Base-by-base conservation (phyloP, 2,888 invertebrate species). In the Dicyrtoma fusca region DNA sequence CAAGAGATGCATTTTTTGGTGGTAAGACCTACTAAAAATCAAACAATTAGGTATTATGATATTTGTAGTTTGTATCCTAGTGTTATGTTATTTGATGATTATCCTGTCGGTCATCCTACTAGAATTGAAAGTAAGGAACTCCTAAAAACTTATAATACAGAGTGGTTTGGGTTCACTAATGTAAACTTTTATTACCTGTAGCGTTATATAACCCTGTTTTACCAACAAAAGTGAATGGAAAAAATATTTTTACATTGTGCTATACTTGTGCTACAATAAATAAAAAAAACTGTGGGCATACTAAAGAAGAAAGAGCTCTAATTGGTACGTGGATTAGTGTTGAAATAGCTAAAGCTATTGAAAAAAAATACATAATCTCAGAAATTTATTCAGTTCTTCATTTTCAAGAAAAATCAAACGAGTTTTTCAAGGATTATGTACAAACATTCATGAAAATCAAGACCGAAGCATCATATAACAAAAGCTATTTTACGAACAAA, bases 121-220 rank as follows among this genome's bases (percentile, higher is more conserved):
- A n/a, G n/a, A n/a, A n/a, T n/a, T n/a, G n/a, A n/a, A n/a, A n/a
- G n/a, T n/a, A n/a, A n/a, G n/a, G n/a, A n/a, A n/a, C n/a, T n/a
- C n/a, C n/a, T n/a, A n/a, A 19, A 51, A 51, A 51, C 51, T 5
- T 51, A 51, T 51, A 11, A 51, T 51, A 6, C 5, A 6, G 10
- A 51, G n/a, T 51, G 51, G 51, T 51, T 51, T 51, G 51, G 51
- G 3, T 51, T 51, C 19, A 19, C 10, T n/a, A 51, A 51, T 51
- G 51, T 51, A 51, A 17, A 19, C 3, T 51, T 19, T 19, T 51
- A n/a, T 6, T 5, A 51, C n/a, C 3, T 19, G 3, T 6, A 8
- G 34, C 4, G 3, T 8, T 34, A 5, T 34, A 34, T 34, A 5
- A 34, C 8, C 34, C 4, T 34, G 34, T 34, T 5, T 34, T 34